Evolutionary conservation across 2,797 vertebrate species (phyloP).

Genomic region (Liasis olivaceus): DNA sequence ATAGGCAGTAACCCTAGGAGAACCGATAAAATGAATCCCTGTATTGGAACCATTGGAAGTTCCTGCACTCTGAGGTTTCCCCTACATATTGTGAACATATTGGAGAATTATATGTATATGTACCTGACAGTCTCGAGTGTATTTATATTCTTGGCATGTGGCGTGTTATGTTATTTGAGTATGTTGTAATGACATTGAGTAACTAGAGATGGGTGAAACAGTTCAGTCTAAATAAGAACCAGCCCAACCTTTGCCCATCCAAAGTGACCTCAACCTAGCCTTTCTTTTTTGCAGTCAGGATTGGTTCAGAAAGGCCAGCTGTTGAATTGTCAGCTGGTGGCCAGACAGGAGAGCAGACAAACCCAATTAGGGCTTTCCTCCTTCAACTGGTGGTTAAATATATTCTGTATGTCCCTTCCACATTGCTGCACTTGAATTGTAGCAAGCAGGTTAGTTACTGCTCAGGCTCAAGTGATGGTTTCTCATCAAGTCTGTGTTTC

Average conservation of each 20-base stretch:
- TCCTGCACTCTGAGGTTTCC: not conserved
- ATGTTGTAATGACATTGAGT: constrained; percentile 65
- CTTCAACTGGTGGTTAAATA: constrained; percentile 54
- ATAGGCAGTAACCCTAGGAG: not conserved
- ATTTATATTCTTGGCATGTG: constrained; percentile 31
- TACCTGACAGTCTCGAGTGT: not conserved
- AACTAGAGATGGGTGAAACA: constrained; percentile 67
- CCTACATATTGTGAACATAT: constrained; percentile 21
- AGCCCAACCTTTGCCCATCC: constrained; percentile 67
- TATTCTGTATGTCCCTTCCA: constrained; percentile 22
- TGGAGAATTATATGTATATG: not conserved
- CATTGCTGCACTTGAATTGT: constrained; percentile 29
- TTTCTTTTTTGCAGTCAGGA: constrained; percentile 61
- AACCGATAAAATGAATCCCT: not conserved
- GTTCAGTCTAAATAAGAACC: constrained; percentile 67
- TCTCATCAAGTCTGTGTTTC: not conserved
- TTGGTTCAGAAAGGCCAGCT: constrained; percentile 67
- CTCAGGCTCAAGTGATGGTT: not conserved
- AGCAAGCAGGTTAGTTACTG: constrained; percentile 1
- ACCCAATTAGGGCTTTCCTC: constrained; percentile 63
- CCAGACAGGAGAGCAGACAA: constrained; percentile 67
- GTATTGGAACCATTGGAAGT: not conserved
- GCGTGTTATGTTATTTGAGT: constrained; percentile 48
- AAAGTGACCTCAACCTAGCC: constrained; percentile 65
- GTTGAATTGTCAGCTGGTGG: constrained; percentile 65